Conservation (phyloP, 2,888 invertebrate genomes). For the Troglohyphantes excavatus region DNA sequence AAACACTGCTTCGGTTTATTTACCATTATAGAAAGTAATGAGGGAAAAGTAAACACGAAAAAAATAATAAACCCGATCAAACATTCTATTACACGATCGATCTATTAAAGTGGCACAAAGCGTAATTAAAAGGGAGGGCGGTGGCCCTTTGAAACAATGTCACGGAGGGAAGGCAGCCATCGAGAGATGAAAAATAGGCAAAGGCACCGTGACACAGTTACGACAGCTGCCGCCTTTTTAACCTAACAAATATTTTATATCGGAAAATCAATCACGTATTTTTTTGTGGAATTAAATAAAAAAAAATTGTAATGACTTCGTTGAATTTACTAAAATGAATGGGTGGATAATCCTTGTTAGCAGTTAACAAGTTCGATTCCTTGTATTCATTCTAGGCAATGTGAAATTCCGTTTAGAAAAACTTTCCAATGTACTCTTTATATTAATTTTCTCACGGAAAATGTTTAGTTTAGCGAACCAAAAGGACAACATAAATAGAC, state of each 20-base stretch:
- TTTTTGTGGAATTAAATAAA: not conserved
- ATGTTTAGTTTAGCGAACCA: too few species aligned
- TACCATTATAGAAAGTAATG: constrained; percentile 1
- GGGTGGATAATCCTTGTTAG: not conserved
- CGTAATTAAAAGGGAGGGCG: constrained; percentile 63
- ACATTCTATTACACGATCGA: constrained; percentile 34
- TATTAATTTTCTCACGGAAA: too few species aligned
- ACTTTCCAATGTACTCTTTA: too few species aligned
- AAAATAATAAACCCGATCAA: constrained; percentile 11
- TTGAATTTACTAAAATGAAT: not conserved
- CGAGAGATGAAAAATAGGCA: constrained; percentile 48
- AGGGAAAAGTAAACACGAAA: not conserved
- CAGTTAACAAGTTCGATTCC: not conserved
- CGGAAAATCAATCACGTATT: not conserved
- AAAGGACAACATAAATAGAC: too few species aligned
- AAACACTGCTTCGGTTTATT: not conserved
- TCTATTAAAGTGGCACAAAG: constrained; percentile 48
- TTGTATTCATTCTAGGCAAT: too few species aligned
- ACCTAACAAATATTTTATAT: not conserved
- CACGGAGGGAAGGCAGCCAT: constrained; percentile 26
- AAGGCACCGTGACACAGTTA: constrained; percentile 36
- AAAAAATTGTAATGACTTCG: not conserved
- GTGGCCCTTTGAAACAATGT: constrained; percentile 51
- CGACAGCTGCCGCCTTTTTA: constrained; percentile 20
- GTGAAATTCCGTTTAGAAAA: too few species aligned